Evolutionary conservation across 2,888 invertebrate species (phyloP).

Genomic region (Mythimna loreyi): DNA sequence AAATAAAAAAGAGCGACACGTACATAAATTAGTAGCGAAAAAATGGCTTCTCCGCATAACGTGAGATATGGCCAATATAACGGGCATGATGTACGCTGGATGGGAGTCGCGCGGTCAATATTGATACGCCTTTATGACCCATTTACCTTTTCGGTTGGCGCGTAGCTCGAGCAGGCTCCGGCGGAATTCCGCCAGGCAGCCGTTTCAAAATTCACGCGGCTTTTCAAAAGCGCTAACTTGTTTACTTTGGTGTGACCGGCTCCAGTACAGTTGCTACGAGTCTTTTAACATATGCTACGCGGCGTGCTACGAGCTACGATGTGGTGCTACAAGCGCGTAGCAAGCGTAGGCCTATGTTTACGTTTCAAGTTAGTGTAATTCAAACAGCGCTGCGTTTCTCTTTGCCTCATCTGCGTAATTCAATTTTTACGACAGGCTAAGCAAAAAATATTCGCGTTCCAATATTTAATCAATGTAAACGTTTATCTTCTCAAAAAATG

Average conservation of each 20-base stretch:
- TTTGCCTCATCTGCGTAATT: neutral
- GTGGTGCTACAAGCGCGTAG: constrained; percentile 38
- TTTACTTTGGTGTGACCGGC: constrained; percentile 66
- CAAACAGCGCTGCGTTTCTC: neutral
- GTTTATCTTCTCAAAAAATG: constrained; percentile 6
- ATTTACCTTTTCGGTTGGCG: constrained; percentile 85
- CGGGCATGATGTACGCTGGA: constrained; percentile 81
- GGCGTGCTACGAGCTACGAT: constrained; percentile 47
- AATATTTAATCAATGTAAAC: neutral
- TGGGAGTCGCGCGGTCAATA: constrained; percentile 85
- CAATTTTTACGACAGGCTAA: neutral
- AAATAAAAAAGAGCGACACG: constrained; percentile 71
- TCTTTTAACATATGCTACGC: constrained; percentile 41
- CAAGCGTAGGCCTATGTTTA: constrained; percentile 19
- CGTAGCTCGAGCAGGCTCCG: constrained; percentile 70
- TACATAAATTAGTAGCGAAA: constrained; percentile 80
- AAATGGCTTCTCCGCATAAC: constrained; percentile 79
- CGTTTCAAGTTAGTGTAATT: constrained; percentile 13
- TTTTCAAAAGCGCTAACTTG: constrained; percentile 75
- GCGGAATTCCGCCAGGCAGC: constrained; percentile 79
- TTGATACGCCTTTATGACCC: constrained; percentile 89
- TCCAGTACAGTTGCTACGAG: constrained; percentile 25
- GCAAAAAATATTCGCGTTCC: neutral
- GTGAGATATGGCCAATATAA: constrained; percentile 84
- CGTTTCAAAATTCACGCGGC: constrained; percentile 81